Conservation (phyloP, 1,140 invertebrate genomes). For the Latrodectus geometricus region DNA sequence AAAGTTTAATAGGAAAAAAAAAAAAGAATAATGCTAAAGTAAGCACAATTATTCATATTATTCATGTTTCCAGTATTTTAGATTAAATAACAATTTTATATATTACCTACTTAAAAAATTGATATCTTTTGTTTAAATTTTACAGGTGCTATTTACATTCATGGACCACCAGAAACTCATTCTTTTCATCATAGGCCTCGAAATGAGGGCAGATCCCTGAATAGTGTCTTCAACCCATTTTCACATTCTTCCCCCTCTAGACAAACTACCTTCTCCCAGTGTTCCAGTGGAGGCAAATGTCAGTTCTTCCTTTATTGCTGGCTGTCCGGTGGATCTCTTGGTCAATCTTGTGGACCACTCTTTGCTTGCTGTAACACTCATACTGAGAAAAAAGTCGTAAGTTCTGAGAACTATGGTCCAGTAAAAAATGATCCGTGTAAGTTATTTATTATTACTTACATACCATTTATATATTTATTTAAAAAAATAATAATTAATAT, state of each 20-base stretch:
- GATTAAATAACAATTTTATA: neutral
- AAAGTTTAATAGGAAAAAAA: no score
- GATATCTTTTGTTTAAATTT: neutral
- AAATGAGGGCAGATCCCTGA: neutral
- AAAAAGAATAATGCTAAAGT: no score
- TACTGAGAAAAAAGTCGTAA: conserved; percentile 60
- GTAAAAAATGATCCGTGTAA: conserved; percentile 82
- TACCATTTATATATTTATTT: neutral
- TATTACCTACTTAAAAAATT: neutral
- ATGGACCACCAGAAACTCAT: neutral
- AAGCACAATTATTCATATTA: no score
- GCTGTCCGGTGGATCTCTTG: conserved; percentile 87
- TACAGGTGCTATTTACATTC: conserved; percentile 21
- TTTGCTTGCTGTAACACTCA: conserved; percentile 85
- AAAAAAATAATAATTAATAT: neutral
- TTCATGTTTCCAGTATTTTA: no score
- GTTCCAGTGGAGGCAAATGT: conserved; percentile 73
- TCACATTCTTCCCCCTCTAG: neutral
- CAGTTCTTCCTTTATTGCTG: conserved; percentile 94
- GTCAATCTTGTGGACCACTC: conserved; percentile 74
- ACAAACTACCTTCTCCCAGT: conserved; percentile 28
- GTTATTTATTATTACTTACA: conserved; percentile 64
- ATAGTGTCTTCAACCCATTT: neutral
- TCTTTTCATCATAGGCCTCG: neutral
- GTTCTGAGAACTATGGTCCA: conserved; percentile 73